Conservation (phyloP, 1,140 invertebrate species). For the Drosophila ercepeae region DNA sequence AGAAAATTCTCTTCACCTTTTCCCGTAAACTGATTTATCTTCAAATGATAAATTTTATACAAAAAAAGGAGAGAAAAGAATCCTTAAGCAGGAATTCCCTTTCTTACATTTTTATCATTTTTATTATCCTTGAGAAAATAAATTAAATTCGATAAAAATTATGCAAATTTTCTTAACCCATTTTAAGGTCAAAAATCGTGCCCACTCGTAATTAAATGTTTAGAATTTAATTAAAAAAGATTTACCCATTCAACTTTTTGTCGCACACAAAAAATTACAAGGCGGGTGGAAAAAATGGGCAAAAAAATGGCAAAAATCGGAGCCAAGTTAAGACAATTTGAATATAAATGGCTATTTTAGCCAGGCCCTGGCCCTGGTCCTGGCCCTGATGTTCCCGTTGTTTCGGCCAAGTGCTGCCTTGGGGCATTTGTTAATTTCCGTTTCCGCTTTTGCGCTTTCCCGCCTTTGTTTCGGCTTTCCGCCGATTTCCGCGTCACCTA, state of each 20-base stretch:
- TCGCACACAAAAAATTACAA: slow-evolving; percentile 5
- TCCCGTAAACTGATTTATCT: slow-evolving; percentile 4
- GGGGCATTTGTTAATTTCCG: slow-evolving; percentile 73
- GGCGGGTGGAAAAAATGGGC: too few relatives aligned
- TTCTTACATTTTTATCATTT: too few relatives aligned
- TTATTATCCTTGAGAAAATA: background rate
- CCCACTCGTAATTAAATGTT: slow-evolving; percentile 32
- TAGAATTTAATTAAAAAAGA: slow-evolving; percentile 45
- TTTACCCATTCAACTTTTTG: slow-evolving; percentile 37
- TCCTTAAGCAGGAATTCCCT: background rate
- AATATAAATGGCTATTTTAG: slow-evolving; percentile 70
- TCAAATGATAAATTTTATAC: background rate
- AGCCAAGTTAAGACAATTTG: slow-evolving; percentile 59
- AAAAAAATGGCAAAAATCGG: slow-evolving; percentile 43
- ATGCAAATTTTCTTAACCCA: background rate
- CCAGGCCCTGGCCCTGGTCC: slow-evolving; percentile 2
- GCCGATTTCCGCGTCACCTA: slow-evolving; percentile 29
- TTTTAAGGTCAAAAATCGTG: background rate
- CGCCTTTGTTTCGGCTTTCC: slow-evolving; percentile 43
- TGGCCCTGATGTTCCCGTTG: slow-evolving; percentile 14
- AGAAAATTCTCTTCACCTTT: background rate
- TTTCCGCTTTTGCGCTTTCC: slow-evolving; percentile 23
- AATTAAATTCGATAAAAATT: slow-evolving; percentile 10
- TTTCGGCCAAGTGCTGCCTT: slow-evolving; percentile 63
- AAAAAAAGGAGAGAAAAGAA: background rate